Conservation (phyloP, 64 coral and sea anemone genomes). For the Montipora sp. region DNA sequence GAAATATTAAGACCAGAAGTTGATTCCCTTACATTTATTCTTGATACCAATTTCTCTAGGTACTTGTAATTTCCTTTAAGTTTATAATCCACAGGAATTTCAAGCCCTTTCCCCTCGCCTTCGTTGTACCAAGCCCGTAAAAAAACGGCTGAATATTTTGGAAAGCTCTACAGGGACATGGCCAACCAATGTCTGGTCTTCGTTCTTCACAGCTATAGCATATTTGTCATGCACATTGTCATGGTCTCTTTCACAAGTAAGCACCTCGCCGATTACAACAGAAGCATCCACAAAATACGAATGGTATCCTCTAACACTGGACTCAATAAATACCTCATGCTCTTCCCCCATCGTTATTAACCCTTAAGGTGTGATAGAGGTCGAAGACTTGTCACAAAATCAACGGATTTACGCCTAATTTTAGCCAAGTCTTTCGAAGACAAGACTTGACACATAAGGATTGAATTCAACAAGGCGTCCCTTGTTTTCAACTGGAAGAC, state of each 20-base stretch:
- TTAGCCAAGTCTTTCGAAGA: too few relatives aligned
- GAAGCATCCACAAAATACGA: conserved; percentile 80
- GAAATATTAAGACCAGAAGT: conserved; percentile 66
- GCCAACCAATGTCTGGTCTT: conserved; percentile 68
- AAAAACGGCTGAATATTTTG: conserved; percentile 24
- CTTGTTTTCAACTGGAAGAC: conserved; percentile 67
- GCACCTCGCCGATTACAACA: conserved; percentile 80
- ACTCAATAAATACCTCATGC: conserved; percentile 79
- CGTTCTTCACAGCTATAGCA: conserved; percentile 76
- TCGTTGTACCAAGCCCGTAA: conserved; percentile 15
- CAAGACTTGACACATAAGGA: conserved; percentile 38
- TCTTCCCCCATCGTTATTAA: conserved; percentile 57
- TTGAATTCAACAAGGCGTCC: too few relatives aligned
- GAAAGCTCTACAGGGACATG: conserved; percentile 71
- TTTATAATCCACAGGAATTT: conserved; percentile 24
- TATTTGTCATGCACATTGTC: conserved; percentile 77
- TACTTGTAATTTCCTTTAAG: conserved; percentile 71
- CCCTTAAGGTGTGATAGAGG: neutral
- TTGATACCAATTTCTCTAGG: conserved; percentile 65
- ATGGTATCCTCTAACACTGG: conserved; percentile 73
- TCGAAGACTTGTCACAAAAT: neutral
- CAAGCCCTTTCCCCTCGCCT: conserved; percentile 34
- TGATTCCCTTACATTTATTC: conserved; percentile 57
- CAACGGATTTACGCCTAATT: neutral
- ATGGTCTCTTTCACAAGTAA: conserved; percentile 78